Base-by-base conservation (phyloP, 2,113 vertebrate species). In the Menura novaehollandiae region DNA sequence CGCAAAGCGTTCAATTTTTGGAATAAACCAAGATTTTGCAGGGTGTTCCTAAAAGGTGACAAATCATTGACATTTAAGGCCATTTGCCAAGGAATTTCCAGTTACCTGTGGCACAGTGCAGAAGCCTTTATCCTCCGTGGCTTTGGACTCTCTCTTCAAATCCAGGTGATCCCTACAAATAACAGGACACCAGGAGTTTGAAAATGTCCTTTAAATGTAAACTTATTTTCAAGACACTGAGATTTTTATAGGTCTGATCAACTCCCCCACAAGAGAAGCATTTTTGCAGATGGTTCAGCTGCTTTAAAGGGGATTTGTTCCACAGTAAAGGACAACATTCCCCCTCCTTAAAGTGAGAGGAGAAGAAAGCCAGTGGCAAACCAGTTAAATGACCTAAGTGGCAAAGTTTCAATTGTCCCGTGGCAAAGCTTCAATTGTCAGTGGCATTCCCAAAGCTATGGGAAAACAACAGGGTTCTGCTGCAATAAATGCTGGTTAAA, bases 31-130 rank as follows among this genome's bases (percentile, higher is more conserved):
- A n/a, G 27, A 24, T 51, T 69, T 76, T 56, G 19, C 52, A 17
- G 39, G 39, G 35, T 14, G 4, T 12, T 28, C 74, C 32, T 30
- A 8, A 53, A 91, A 91, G 28, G 32, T 15, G 5, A 77, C 19
- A 73, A 55, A 82, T 55, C 22, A 49, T 73, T 91, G 35, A 35
- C 2, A 5, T 17, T 51, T n/a, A 22, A 73, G 23, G 67, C 43
- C 3, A 3, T 7, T 37, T 8, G 66, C 14, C 52, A 53, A 64
- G 47, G 12, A 72, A 71, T 72, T 95, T 16, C 41, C 64, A 86
- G 9, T 98, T 97, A 98, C 98, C 98, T 98, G 95, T 11, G 94
- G 94, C 33, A 59, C 41, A 63, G 95, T 83, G 97, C 63, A 94
- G n/a, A 59, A 86, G 15, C 47, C 16, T 91, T 96, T 92, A 49